Evolutionary conservation across 2,797 vertebrate species (phyloP).

Genomic region (Syngnathus acus): DNA sequence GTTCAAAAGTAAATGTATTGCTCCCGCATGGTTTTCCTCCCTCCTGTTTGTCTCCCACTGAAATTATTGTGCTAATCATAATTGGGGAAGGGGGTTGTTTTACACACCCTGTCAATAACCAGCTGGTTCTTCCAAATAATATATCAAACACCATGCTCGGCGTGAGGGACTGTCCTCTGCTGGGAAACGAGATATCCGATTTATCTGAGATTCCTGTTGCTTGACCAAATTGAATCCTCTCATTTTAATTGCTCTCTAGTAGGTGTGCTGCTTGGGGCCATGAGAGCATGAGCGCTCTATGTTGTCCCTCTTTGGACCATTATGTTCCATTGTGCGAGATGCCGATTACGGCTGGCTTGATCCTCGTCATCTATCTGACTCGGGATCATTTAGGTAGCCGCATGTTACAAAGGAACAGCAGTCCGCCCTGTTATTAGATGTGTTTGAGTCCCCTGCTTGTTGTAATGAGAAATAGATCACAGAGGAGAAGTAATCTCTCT

Average conservation of each 20-base stretch:
- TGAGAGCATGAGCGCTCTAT: slow-evolving; percentile 55
- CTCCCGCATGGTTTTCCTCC: slow-evolving; percentile 73
- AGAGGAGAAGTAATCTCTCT: slow-evolving; percentile 56
- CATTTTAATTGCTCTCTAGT: slow-evolving; percentile 76
- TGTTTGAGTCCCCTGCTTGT: slow-evolving; percentile 53
- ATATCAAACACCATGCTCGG: slow-evolving; percentile 57
- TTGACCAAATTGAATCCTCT: slow-evolving; percentile 78
- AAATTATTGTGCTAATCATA: slow-evolving; percentile 62
- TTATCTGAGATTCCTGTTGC: slow-evolving; percentile 76
- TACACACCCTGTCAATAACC: slow-evolving; percentile 50
- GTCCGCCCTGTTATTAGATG: slow-evolving; percentile 55
- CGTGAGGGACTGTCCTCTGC: slow-evolving; percentile 57
- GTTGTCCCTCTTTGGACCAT: slow-evolving; percentile 56
- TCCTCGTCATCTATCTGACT: slow-evolving; percentile 69
- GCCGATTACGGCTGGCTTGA: slow-evolving; percentile 68
- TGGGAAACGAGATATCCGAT: slow-evolving; percentile 71
- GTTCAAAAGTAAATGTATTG: slow-evolving; percentile 98
- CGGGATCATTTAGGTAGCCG: slow-evolving; percentile 64
- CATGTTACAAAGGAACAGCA: slow-evolving; percentile 67
- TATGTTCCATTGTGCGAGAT: slow-evolving; percentile 65
- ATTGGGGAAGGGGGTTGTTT: slow-evolving; percentile 43
- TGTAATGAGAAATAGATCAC: slow-evolving; percentile 58
- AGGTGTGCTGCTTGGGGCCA: slow-evolving; percentile 69
- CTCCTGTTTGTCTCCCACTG: slow-evolving; percentile 37
- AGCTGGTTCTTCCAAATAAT: slow-evolving; percentile 66